A percentile compares a stretch with the other conserved stretches of the same genome.
Evolutionary conservation across 2,797 vertebrate species (phyloP).

Genomic region (Amniataba percoides): DNA sequence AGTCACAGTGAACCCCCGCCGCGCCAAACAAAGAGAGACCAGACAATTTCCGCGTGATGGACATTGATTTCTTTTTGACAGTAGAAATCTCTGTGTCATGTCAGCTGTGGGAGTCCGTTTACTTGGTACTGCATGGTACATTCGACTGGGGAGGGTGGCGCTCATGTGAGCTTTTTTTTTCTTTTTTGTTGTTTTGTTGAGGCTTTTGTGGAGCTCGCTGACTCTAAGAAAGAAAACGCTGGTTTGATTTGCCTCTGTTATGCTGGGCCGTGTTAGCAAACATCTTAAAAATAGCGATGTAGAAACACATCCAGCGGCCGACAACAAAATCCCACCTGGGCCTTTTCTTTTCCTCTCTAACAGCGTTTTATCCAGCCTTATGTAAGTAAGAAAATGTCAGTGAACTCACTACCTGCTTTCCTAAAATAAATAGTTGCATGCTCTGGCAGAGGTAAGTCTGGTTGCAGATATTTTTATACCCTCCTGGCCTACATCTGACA

Average conservation of each 20-base stretch:
- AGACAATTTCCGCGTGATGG: conserved; percentile 53
- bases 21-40: conserved; percentile 48
- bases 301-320: conserved; percentile 25
- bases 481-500: conserved; percentile 62
- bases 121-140: conserved; percentile 25
- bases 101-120: conserved; percentile 63
- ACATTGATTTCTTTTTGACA: conserved; percentile 38
- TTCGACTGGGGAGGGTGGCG: not conserved
- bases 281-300: conserved; percentile 31
- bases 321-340: conserved; percentile 41
- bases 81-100: conserved; percentile 51
- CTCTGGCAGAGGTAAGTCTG: conserved; percentile 53
- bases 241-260: conserved; percentile 21
- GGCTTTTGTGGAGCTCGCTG: conserved; percentile 19
- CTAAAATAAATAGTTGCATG: conserved; percentile 54
- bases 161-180: conserved; percentile 11
- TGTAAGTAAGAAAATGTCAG: conserved; percentile 26
- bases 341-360: conserved; percentile 3
- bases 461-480: conserved; percentile 58
- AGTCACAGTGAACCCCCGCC: conserved; percentile 59
- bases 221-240: conserved; percentile 9
- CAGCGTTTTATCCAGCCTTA: conserved; percentile 13
- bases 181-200: conserved; percentile 6
- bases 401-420: conserved; percentile 51
- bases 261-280: conserved; percentile 14